Percentiles rank a stretch among this genome's conserved stretches.
Conservation (phyloP, 2,888 invertebrate species). For the Sturmia bella region DNA sequence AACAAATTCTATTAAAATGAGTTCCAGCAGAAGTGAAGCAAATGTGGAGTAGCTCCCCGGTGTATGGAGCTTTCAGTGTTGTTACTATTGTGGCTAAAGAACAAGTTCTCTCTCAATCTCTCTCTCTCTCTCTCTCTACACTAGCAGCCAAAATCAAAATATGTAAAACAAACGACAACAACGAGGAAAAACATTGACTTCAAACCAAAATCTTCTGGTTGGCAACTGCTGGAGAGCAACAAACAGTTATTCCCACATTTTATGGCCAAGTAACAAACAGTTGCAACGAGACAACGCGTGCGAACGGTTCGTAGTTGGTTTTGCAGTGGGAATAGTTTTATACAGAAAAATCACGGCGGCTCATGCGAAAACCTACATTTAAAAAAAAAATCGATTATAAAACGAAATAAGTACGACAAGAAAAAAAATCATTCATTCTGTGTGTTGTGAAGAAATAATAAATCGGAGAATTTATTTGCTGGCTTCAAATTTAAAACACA, state of each 20-base stretch:
- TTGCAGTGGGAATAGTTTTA: not conserved
- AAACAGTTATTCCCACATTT: conserved; percentile 70
- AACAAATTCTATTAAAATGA: conserved; percentile 52
- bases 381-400: conserved; percentile 16
- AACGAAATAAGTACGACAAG: conserved; percentile 29
- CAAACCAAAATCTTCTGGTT: conserved; percentile 68
- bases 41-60: conserved; percentile 64
- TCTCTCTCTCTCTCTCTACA: too few relatives aligned
- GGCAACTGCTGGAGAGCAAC: conserved; percentile 59
- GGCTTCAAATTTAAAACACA: conserved; percentile 47
- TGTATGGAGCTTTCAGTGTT: conserved; percentile 27
- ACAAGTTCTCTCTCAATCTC: conserved; percentile 61
- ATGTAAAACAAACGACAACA: conserved; percentile 15
- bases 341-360: conserved; percentile 2
- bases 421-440: conserved; percentile 5
- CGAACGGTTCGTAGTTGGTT: conserved; percentile 74
- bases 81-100: conserved; percentile 18
- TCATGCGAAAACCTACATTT: not conserved
- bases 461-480: conserved; percentile 13
- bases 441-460: not conserved
- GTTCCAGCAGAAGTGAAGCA: conserved; percentile 15
- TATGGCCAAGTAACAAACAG: conserved; percentile 71
- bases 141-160: conserved; percentile 10
- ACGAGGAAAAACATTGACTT: conserved; percentile 53
- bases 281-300: conserved; percentile 78